Conservation (phyloP, 2,888 invertebrate species). For the Automeris io region DNA sequence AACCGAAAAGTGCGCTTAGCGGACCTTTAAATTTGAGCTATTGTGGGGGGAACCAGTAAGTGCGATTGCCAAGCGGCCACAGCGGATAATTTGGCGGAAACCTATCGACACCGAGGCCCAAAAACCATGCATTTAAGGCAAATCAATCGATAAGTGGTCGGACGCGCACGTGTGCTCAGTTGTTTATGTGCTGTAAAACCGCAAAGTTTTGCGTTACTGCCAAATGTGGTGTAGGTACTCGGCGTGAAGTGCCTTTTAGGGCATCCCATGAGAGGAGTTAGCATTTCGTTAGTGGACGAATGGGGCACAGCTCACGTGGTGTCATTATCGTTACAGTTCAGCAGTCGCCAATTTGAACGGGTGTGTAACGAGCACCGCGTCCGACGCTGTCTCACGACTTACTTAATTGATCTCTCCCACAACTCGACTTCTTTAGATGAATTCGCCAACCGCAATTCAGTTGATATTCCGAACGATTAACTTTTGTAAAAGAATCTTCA, state of each 20-base stretch:
- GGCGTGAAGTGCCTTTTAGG: conserved; percentile 60
- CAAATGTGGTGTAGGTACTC: conserved; percentile 54
- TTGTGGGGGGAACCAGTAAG: conserved; percentile 48
- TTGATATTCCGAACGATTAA: conserved; percentile 7
- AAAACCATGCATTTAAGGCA: conserved; percentile 69
- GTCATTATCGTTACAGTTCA: conserved; percentile 67
- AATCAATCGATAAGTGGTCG: conserved; percentile 68
- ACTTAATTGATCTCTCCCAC: conserved; percentile 49
- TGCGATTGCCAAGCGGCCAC: conserved; percentile 63
- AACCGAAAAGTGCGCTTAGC: conserved; percentile 22
- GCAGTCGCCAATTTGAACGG: conserved; percentile 59
- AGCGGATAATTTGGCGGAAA: conserved; percentile 64
- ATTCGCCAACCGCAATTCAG: conserved; percentile 15
- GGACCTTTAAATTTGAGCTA: conserved; percentile 41
- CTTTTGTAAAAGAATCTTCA: background rate
- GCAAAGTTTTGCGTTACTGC: conserved; percentile 64
- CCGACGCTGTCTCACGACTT: conserved; percentile 49
- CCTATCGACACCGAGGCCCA: conserved; percentile 60
- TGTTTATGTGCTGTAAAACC: conserved; percentile 73
- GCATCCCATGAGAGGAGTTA: conserved; percentile 62
- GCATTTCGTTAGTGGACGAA: conserved; percentile 53
- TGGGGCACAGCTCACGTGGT: conserved; percentile 50
- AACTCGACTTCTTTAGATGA: conserved; percentile 45
- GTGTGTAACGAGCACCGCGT: conserved; percentile 54
- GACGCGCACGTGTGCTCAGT: conserved; percentile 60